Evolutionary conservation across 2,113 vertebrate genomes (phyloP), one percentile per base, ranked within the genome.

Genomic region (Odontophorus gujanensis): DNA sequence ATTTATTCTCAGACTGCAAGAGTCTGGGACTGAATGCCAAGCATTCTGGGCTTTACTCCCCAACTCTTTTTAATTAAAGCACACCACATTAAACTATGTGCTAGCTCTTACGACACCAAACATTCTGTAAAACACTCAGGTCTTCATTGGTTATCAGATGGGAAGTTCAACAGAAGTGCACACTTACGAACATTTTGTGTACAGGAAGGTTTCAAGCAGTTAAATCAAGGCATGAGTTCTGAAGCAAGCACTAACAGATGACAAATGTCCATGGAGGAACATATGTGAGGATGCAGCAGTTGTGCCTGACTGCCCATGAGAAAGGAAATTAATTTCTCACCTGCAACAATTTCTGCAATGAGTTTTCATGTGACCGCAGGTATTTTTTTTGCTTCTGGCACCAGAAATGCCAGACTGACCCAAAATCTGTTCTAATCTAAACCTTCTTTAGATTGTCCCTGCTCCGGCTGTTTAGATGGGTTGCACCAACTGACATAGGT

Each of bases 31-130:
- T 45, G 65, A 81, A 94, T 94, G 91, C 87, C 91, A 95, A 94
- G 82, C 68, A 68, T 92, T 93, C 85, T 86, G 51, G 57, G 85
- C 81, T 95, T 92, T 68, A 65, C 42, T 90, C 48, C 82, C 81
- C 88, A 92, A 69, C 36, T 94, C 68, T 75, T 87, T 94, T 87
- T 95, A 93, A 96, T 91, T 93, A 81, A 90, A 90, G 58, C 59
- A 89, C 73, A 87, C 38, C 68, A 81, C 91, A 67, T 74, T 42
- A 95, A 93, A 85, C 38, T 66, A 65, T 72, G 68, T 8, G 12
- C 67, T 71, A 83, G 67, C 76, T 94, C 36, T 83, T 83, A 5
- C 30, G 80, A 75, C 62, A 88, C 13, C 38, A 71, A 88, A 74
- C 90, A 81, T 90, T 92, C 68, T 78, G 73, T 59, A 38, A 57